Conservation (phyloP, 2,113 vertebrate genomes). For the Cathartes aura region DNA sequence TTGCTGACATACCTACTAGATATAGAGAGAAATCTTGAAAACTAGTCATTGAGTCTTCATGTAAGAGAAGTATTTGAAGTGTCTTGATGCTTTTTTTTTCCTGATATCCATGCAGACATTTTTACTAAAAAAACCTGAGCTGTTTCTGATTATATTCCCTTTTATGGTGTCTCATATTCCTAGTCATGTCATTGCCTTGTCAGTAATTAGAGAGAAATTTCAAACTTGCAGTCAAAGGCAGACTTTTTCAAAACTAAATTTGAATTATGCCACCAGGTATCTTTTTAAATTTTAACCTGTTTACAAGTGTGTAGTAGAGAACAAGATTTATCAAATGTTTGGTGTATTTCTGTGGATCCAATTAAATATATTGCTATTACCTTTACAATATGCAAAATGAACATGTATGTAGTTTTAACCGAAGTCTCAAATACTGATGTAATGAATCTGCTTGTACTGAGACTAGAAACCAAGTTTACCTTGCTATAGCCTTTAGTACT, state of each 20-base stretch:
- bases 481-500: not conserved
- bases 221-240: not conserved
- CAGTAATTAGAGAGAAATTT: not conserved
- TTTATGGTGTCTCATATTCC: not conserved
- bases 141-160: not conserved
- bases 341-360: not conserved
- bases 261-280: not conserved
- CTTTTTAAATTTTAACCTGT: not conserved
- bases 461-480: not conserved
- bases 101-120: not conserved
- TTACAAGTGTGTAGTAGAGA: not conserved
- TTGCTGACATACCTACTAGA: not conserved
- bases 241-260: not conserved
- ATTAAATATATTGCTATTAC: not conserved
- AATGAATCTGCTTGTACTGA: not conserved
- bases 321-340: not conserved
- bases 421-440: not conserved
- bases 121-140: not conserved
- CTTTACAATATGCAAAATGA: not conserved
- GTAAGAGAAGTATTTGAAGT: not conserved
- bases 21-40: not conserved
- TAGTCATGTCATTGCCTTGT: not conserved
- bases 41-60: not conserved
- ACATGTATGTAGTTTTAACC: not conserved
- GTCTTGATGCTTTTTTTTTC: not conserved